These are phyloP conservation scores for Drosophila koepferae DNA, from an alignment of 2,888 invertebrate species.

Conservation along the genomic window DNA sequence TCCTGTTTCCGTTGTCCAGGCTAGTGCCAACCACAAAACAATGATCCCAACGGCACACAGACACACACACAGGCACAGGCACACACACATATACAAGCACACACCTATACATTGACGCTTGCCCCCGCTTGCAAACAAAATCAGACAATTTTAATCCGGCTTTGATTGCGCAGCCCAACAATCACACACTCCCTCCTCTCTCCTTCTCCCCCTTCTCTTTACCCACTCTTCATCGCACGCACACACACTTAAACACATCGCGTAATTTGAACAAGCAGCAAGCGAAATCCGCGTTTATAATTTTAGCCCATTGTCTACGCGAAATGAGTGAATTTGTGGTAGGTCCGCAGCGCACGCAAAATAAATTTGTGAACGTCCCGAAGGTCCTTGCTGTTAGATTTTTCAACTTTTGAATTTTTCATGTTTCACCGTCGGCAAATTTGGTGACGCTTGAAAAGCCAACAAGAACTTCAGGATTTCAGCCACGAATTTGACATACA, in stretches of 20 bases:
- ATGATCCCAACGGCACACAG: constrained; percentile 35
- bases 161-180: constrained; percentile 19
- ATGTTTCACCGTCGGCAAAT: constrained; percentile 45
- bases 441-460: constrained; percentile 9
- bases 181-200: constrained; percentile 5
- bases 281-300: constrained; percentile 53
- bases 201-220: not conserved
- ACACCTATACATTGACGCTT: not conserved
- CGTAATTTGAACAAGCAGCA: constrained; percentile 19
- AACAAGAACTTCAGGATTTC: constrained; percentile 21
- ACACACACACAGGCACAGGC: not conserved
- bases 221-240: not conserved
- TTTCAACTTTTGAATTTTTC: constrained; percentile 27
- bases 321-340: constrained; percentile 71
- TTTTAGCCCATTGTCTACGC: constrained; percentile 70
- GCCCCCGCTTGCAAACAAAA: constrained; percentile 26
- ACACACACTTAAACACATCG: constrained; percentile 11
- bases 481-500: constrained; percentile 30
- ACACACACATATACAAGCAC: constrained; percentile 12
- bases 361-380: constrained; percentile 11
- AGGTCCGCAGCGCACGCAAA: constrained; percentile 52
- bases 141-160: constrained; percentile 35
- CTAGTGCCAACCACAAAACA: constrained; percentile 41
- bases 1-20: constrained; percentile 66
- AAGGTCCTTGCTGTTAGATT: constrained; percentile 30